Evolutionary conservation across 2,797 vertebrate species (phyloP).

Genomic region (Mormyrus hasselquistii): DNA sequence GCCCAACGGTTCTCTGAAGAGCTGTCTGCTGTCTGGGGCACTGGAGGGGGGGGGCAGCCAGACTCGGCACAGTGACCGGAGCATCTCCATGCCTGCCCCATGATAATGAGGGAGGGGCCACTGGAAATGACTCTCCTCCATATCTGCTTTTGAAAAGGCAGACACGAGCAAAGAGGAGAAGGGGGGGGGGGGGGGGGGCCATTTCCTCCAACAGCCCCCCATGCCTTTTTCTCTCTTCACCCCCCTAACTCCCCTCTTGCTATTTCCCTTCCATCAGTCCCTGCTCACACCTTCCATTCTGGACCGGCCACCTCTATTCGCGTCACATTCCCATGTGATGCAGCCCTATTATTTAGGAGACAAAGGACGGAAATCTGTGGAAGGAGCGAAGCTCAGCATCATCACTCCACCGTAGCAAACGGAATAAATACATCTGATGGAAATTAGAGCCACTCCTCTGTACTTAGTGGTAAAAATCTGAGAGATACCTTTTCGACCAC

Average conservation of each 20-base stretch:
- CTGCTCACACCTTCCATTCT: neutral
- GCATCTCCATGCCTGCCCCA: slow-evolving; percentile 18
- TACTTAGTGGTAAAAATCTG: neutral
- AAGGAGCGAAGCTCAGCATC: slow-evolving; percentile 56
- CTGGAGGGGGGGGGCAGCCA: neutral
- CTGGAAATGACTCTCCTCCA: slow-evolving; percentile 65
- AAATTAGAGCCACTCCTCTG: neutral
- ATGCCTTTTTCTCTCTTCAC: slow-evolving; percentile 17
- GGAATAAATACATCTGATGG: neutral
- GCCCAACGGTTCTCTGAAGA: slow-evolving; percentile 71
- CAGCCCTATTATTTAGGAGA: slow-evolving; percentile 64
- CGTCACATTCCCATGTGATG: slow-evolving; percentile 34
- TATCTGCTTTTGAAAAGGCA: slow-evolving; percentile 57
- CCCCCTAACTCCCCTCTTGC: neutral
- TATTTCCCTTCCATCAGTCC: neutral
- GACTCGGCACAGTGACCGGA: neutral
- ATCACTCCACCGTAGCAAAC: neutral
- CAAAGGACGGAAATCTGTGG: slow-evolving; percentile 59
- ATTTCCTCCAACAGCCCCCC: slow-evolving; percentile 32
- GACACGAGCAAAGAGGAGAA: slow-evolving; percentile 25
- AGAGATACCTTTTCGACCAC: neutral
- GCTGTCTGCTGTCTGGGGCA: slow-evolving; percentile 72
- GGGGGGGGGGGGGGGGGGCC: no score
- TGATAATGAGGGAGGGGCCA: slow-evolving; percentile 56
- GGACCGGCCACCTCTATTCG: neutral